phyloP scores from a whole-genome alignment of 1,140 invertebrate species.

The Heliconius eleuchia region DNA sequence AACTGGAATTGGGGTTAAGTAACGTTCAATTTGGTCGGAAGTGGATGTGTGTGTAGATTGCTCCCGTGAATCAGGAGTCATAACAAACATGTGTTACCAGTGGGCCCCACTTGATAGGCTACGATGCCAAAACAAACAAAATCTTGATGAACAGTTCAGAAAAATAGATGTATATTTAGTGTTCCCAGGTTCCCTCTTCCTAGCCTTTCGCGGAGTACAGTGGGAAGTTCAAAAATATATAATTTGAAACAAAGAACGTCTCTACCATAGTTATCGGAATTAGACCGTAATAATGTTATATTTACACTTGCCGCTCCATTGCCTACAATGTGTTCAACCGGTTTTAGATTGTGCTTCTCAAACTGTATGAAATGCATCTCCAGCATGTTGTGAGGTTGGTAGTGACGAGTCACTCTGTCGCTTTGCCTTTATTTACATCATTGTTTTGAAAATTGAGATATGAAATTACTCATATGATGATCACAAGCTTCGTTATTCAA shows the following conservation, averaged over 20 bases:
- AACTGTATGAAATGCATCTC: constrained; percentile 17
- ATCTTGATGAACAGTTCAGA: too few relatives aligned
- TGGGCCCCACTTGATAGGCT: too few relatives aligned
- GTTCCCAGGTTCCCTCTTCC: too few relatives aligned
- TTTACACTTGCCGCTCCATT: constrained; percentile 47
- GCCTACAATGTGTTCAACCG: constrained; percentile 43
- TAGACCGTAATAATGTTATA: constrained; percentile 42
- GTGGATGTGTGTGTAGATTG: neutral
- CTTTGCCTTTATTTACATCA: too few relatives aligned
- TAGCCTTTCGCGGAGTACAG: too few relatives aligned
- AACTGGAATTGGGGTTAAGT: neutral
- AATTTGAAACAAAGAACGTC: neutral
- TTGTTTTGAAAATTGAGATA: too few relatives aligned
- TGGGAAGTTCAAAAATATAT: neutral
- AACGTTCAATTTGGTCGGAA: neutral
- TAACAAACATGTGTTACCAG: too few relatives aligned
- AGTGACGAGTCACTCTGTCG: too few relatives aligned
- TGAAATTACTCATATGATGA: too few relatives aligned
- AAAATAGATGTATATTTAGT: too few relatives aligned
- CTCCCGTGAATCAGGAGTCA: neutral
- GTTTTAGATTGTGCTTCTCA: constrained; percentile 35
- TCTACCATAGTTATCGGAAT: constrained; percentile 1
- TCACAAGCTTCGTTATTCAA: too few relatives aligned
- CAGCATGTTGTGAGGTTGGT: neutral
- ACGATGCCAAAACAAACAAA: too few relatives aligned